Evolutionary conservation across 2,888 invertebrate genomes (phyloP).

Genomic region (Rhagium mordax): DNA sequence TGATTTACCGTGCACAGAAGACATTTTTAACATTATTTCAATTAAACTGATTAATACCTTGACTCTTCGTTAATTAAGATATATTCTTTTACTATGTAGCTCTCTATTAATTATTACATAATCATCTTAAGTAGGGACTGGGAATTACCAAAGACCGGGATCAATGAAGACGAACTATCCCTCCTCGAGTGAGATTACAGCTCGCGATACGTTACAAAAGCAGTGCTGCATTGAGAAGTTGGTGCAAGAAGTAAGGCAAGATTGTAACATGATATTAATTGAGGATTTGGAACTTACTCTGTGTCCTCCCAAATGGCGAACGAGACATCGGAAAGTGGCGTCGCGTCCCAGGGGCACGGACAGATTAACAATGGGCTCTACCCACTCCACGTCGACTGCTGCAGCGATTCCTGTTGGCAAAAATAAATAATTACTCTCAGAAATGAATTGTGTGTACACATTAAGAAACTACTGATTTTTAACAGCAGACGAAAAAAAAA

Average conservation of each 20-base stretch:
- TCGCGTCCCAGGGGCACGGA: constrained; percentile 89
- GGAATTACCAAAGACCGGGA: background rate
- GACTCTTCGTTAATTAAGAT: background rate
- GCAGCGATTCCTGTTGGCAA: constrained; percentile 69
- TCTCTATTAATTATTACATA: background rate
- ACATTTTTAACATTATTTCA: too few species aligned
- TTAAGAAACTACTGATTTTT: too few species aligned
- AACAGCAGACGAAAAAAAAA: too few species aligned
- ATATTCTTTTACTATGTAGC: background rate
- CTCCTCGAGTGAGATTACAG: background rate
- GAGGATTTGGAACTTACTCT: constrained; percentile 77
- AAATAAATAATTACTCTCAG: constrained; percentile 35
- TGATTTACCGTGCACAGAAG: too few species aligned
- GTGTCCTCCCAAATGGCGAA: constrained; percentile 90
- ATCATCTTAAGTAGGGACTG: background rate
- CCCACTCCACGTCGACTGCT: constrained; percentile 91
- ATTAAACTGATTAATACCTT: too few species aligned
- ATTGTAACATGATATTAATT: constrained; percentile 39
- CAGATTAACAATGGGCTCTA: constrained; percentile 86
- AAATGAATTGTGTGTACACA: background rate
- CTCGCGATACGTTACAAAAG: background rate
- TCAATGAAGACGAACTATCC: background rate
- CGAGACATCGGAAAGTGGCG: constrained; percentile 89
- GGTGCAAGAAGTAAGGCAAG: background rate
- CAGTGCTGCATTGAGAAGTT: background rate